A percentile compares a stretch with the other conserved stretches of the same genome.
Evolutionary conservation across 2,888 invertebrate species (phyloP).

Genomic region (Dryobotodes eremita): DNA sequence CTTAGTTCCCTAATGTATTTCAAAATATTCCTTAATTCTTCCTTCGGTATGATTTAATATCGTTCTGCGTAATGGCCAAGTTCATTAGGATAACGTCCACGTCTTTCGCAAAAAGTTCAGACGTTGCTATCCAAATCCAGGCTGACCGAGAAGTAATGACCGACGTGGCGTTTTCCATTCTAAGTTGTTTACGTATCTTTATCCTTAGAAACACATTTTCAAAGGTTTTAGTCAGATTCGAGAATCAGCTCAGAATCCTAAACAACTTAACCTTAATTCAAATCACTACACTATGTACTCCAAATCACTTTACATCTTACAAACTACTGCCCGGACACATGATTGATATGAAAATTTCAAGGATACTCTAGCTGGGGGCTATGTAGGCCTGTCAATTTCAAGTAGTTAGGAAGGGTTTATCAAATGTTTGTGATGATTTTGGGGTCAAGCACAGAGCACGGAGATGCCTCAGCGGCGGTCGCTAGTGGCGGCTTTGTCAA

Average conservation of each 20-base stretch:
- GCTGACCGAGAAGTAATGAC: background rate
- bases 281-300: background rate
- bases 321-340: conserved; percentile 7
- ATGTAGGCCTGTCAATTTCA: background rate
- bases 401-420: background rate
- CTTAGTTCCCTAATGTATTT: background rate
- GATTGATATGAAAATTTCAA: conserved; percentile 3
- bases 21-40: background rate
- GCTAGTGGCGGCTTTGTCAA: no score
- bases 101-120: background rate
- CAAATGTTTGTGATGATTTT: no score
- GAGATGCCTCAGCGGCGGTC: no score
- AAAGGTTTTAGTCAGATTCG: background rate
- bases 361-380: background rate
- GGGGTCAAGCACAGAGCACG: no score
- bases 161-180: background rate
- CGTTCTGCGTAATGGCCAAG: background rate
- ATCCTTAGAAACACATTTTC: no score
- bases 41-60: conserved; percentile 4
- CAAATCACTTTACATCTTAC: conserved; percentile 3
- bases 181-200: no score
- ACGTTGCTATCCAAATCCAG: background rate
- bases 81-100: background rate
- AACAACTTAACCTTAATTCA: background rate
- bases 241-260: background rate